A percentile compares a stretch with the other conserved stretches of the same genome.
Evolutionary conservation across 2,113 vertebrate species (phyloP).

Genomic region (Ariopsis seemanni): DNA sequence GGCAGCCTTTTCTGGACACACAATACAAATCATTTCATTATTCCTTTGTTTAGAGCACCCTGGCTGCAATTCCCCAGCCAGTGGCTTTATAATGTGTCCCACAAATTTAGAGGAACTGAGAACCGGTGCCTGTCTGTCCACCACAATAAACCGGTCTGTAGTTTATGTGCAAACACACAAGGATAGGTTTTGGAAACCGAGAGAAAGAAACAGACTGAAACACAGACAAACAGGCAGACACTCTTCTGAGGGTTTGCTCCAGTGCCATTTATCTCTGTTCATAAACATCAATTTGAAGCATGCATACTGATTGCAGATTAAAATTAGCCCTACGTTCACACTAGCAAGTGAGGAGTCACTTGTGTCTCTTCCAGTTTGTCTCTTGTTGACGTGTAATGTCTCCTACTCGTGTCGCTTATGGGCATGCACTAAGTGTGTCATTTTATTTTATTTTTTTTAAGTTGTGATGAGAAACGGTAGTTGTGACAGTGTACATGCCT

Average conservation of each 20-base stretch:
- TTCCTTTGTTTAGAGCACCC: constrained; percentile 29
- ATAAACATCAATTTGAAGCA: constrained; percentile 1
- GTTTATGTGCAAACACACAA: neutral
- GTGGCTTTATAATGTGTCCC: neutral
- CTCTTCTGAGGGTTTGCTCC: neutral
- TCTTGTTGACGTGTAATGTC: neutral
- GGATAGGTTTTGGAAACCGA: neutral
- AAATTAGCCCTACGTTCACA: neutral
- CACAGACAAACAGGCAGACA: neutral
- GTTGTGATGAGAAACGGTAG: neutral
- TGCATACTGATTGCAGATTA: constrained; percentile 9
- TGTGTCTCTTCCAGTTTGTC: neutral
- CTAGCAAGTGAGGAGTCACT: neutral
- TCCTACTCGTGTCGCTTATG: neutral
- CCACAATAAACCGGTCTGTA: constrained; percentile 2
- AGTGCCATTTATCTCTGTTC: neutral
- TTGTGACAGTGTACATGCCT: neutral
- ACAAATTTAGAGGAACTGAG: constrained; percentile 12
- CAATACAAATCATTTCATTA: constrained; percentile 41
- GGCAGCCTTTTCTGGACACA: constrained; percentile 26
- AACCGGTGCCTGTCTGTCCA: constrained; percentile 15
- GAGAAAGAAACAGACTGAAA: constrained; percentile 23
- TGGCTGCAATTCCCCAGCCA: constrained; percentile 13
- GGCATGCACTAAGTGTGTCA: neutral
- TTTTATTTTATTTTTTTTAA: neutral